These are phyloP conservation scores for Otus sunia DNA, from an alignment of 2,113 vertebrate genomes.

Conservation along the genomic window DNA sequence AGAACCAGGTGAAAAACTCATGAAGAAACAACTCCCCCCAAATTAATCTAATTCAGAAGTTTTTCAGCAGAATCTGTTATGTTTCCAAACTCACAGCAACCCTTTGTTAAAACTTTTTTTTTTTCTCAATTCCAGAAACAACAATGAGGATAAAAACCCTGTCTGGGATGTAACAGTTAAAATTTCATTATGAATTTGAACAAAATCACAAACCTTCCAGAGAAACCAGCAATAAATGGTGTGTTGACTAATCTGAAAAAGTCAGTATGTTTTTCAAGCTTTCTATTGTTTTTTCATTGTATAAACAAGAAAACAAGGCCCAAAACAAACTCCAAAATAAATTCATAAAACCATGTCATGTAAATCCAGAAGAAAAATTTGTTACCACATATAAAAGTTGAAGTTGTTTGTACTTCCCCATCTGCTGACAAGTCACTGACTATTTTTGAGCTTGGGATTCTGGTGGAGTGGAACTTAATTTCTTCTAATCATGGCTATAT, in stretches of 20 bases:
- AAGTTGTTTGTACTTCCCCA: not conserved
- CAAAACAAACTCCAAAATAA: not conserved
- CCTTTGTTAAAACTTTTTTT: not conserved
- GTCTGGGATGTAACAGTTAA: not conserved
- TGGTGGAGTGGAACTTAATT: not conserved
- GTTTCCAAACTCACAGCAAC: not conserved
- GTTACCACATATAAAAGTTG: not conserved
- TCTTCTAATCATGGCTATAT: not conserved
- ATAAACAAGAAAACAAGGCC: not conserved
- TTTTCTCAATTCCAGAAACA: not conserved
- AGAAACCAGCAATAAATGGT: not conserved
- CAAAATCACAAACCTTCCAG: not conserved
- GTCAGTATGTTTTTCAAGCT: not conserved
- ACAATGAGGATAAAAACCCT: not conserved
- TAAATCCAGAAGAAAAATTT: not conserved
- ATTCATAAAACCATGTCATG: not conserved
- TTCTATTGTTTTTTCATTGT: not conserved
- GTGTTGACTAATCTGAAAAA: not conserved
- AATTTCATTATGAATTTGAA: not conserved
- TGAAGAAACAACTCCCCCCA: not conserved
- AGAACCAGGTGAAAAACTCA: not conserved
- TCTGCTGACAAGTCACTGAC: not conserved
- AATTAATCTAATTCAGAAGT: not conserved
- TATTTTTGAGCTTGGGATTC: not conserved
- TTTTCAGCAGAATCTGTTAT: not conserved